Evolutionary conservation across 2,888 invertebrate species (phyloP).

Genomic region (Malacosoma neustria): DNA sequence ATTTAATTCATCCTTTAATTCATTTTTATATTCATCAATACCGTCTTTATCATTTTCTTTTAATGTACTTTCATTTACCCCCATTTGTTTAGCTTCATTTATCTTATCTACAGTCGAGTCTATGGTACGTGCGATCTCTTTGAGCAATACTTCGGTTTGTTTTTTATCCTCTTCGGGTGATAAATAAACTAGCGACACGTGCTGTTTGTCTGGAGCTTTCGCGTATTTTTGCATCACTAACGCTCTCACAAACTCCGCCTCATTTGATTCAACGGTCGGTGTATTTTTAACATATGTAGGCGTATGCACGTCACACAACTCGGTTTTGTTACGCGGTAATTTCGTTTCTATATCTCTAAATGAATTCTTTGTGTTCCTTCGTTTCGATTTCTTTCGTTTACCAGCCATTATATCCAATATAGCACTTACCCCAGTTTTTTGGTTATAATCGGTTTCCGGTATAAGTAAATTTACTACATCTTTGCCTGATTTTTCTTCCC

Average conservation of each 20-base stretch:
- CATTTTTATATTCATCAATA: constrained; percentile 43
- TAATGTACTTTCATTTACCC: constrained; percentile 39
- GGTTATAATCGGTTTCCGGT: constrained; percentile 54
- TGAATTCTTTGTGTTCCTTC: neutral
- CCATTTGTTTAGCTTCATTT: constrained; percentile 51
- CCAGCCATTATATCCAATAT: constrained; percentile 66
- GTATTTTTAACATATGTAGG: constrained; percentile 54
- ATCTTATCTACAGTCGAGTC: constrained; percentile 57
- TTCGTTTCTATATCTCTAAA: constrained; percentile 19
- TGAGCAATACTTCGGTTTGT: constrained; percentile 56
- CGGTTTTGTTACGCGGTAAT: constrained; percentile 39
- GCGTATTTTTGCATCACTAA: constrained; percentile 64
- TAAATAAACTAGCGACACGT: constrained; percentile 64
- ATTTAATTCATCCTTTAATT: constrained; percentile 46
- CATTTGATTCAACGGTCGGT: constrained; percentile 29
- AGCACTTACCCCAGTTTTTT: constrained; percentile 54
- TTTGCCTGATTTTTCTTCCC: constrained; percentile 42
- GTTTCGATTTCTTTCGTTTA: constrained; percentile 44
- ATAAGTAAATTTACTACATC: constrained; percentile 65
- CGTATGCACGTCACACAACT: constrained; percentile 22
- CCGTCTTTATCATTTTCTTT: constrained; percentile 33
- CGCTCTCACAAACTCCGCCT: constrained; percentile 59
- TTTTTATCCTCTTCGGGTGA: constrained; percentile 52
- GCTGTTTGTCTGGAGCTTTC: constrained; percentile 44
- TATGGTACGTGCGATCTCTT: constrained; percentile 60